phyloP scores from a whole-genome alignment of 2,888 invertebrate genomes.

The Melipona beecheii region DNA sequence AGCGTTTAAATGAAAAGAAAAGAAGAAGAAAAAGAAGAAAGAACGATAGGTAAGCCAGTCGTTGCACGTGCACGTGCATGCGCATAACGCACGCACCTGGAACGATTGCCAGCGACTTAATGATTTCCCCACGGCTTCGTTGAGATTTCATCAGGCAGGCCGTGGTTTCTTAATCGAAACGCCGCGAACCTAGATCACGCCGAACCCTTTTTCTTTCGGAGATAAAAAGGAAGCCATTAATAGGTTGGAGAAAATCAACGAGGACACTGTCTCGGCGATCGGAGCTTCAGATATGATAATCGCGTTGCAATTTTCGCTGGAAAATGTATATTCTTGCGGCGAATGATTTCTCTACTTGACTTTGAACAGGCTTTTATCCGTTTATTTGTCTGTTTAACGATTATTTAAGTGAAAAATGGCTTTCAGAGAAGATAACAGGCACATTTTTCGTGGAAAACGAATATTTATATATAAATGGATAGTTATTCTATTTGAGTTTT shows the following conservation, averaged over 20 bases:
- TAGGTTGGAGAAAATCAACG: background rate
- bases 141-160: constrained; percentile 59
- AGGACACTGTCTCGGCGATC: background rate
- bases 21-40: background rate
- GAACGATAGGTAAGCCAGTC: constrained; percentile 16
- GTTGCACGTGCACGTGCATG: constrained; percentile 46
- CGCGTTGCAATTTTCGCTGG: too few relatives aligned
- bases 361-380: background rate
- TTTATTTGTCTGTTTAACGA: background rate
- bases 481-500: too few relatives aligned
- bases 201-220: background rate
- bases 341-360: background rate
- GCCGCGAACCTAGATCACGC: background rate
- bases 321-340: background rate
- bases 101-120: constrained; percentile 50
- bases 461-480: too few relatives aligned
- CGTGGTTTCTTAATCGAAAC: constrained; percentile 62
- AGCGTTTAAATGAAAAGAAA: background rate
- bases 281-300: too few relatives aligned
- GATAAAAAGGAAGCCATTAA: background rate
- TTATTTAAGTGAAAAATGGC: background rate
- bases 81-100: constrained; percentile 48
- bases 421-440: background rate
- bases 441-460: too few relatives aligned
- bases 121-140: constrained; percentile 58